phyloP scores from a whole-genome alignment of 2,888 invertebrate species.

The Steinernema hermaphroditum region DNA sequence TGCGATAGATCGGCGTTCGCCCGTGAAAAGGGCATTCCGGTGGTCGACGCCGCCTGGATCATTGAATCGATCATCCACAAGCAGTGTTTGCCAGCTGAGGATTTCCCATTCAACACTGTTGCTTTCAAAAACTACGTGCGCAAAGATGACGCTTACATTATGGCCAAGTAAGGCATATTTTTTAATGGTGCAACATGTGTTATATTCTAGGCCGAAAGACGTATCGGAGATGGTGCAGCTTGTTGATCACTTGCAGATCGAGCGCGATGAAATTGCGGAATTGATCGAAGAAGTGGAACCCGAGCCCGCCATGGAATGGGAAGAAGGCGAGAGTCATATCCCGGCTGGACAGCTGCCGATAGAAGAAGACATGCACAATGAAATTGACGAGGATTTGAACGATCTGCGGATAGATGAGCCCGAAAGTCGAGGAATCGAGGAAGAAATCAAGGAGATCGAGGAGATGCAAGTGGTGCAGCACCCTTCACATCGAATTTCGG shows the following conservation, averaged over 20 bases:
- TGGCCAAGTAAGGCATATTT: background rate
- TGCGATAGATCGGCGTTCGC: background rate
- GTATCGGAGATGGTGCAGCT: background rate
- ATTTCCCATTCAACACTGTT: background rate
- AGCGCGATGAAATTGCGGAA: background rate
- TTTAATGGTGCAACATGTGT: background rate
- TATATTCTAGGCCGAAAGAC: background rate
- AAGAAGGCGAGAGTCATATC: background rate
- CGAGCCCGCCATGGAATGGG: background rate
- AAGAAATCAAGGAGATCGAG: background rate
- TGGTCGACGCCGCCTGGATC: background rate
- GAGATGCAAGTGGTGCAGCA: no score
- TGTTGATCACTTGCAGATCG: background rate
- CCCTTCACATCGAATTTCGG: no score
- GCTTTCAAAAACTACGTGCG: background rate
- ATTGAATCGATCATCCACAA: background rate
- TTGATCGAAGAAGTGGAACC: background rate
- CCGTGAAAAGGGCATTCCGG: background rate
- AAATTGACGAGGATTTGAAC: background rate
- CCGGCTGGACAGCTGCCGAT: background rate
- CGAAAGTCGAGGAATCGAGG: background rate
- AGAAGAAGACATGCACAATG: background rate
- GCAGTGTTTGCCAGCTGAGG: background rate
- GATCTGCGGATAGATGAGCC: background rate
- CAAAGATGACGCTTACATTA: background rate